Evolutionary conservation across 2,888 invertebrate species (phyloP), one percentile per base, ranked within the genome.

Genomic region (Colostygia pectinataria): DNA sequence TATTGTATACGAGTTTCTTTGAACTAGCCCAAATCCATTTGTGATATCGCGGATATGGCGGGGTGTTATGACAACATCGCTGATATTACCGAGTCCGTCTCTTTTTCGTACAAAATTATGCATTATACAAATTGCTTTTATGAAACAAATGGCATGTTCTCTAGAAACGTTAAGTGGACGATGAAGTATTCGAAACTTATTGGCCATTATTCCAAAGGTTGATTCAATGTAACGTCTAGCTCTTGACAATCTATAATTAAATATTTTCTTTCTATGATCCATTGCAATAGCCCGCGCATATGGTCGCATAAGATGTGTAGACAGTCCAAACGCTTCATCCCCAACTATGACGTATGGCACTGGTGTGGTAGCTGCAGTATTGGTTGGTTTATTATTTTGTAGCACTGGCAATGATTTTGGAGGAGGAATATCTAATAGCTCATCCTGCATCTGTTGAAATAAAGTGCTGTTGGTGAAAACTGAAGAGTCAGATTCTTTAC

Each of bases 161-260:
- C 41, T 51, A 45, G 32, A 33, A 54, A 57, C 57, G 51, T 57
- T 54, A 32, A 57, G 45, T 37, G 52, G 57, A 54, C 54, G 51
- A 52, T 57, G 54, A 39, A 57, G 52, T 52, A 57, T 54, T 32
- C 56, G 46, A 53, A 53, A 56, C 44, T 57, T 51, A 51, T 58
- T 58, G 51, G 56, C 49, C 55, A 59, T 53, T 34, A 57, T 55
- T 36, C 50, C 54, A 54, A 54, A 54, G 12, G 51, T 57, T 15
- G 24, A 55, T 28, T 59, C 57, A 57, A 59, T 57, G 44, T 59
- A 53, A 59, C 56, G 57, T 47, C 57, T 44, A 44, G 57, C 55
- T 32, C 55, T 48, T 38, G 50, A 48, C 33, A 57, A 54, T 29
- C 45, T 45, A 38, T 52, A 52, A 52, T 47, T 52, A 27, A 52